Evolutionary conservation across 1,140 invertebrate genomes (phyloP).

Genomic region (Lordiphosa mommai): DNA sequence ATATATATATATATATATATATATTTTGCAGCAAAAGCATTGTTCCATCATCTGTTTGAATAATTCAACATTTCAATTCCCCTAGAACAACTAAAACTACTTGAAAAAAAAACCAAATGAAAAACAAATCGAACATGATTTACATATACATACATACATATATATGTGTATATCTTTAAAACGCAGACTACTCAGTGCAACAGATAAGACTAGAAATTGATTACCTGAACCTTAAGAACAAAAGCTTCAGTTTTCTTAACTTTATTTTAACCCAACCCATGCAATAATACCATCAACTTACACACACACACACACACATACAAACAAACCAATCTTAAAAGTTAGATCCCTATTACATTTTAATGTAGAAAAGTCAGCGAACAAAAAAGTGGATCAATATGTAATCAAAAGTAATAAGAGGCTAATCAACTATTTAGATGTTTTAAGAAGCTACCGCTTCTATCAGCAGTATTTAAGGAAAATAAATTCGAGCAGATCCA

Average conservation of each 20-base stretch:
- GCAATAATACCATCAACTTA: neutral
- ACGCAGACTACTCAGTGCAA: slow-evolving; percentile 75
- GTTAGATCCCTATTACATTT: no score
- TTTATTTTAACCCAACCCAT: slow-evolving; percentile 31
- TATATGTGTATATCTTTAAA: slow-evolving; percentile 21
- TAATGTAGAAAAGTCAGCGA: no score
- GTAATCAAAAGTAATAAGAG: no score
- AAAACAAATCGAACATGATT: slow-evolving; percentile 20
- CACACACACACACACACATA: neutral
- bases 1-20: no score
- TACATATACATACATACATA: slow-evolving; percentile 24
- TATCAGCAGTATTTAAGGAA: no score
- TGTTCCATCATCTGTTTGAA: no score
- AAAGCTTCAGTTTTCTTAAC: slow-evolving; percentile 70
- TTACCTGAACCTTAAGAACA: slow-evolving; percentile 77
- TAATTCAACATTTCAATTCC: no score
- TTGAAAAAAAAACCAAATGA: neutral
- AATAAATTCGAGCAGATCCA: no score
- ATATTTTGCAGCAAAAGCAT: no score
- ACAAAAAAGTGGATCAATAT: no score
- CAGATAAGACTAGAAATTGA: slow-evolving; percentile 77
- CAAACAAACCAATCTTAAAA: slow-evolving; percentile 1
- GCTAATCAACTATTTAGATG: no score
- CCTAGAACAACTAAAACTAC: neutral
- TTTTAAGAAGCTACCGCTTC: no score